phyloP scores from a whole-genome alignment of 2,797 vertebrate genomes.

The Acanthis flammea region DNA sequence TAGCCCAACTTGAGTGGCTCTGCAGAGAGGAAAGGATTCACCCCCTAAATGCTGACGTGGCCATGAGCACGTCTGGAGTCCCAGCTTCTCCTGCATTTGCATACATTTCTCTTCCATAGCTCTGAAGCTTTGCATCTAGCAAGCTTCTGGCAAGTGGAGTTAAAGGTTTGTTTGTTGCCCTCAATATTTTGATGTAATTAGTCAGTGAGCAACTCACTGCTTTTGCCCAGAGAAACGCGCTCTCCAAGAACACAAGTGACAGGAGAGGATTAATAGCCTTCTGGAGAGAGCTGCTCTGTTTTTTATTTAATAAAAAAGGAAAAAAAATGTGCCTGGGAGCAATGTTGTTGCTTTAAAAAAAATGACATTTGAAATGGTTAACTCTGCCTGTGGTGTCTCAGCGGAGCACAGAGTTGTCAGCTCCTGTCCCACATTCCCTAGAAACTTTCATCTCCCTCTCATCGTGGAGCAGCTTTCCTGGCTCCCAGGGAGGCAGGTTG shows the following conservation, averaged over 20 bases:
- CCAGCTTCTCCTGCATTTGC: background rate
- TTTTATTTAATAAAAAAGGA: background rate
- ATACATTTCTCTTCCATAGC: fast-evolving
- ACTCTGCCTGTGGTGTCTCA: background rate
- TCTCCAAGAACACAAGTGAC: conserved; percentile 47
- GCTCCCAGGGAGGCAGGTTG: background rate
- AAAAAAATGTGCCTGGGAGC: background rate
- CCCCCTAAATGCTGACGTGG: background rate
- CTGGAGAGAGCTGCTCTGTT: conserved; percentile 4
- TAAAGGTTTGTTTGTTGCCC: conserved; percentile 42
- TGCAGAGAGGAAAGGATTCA: background rate
- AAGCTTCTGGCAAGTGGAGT: conserved; percentile 29
- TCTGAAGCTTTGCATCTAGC: background rate
- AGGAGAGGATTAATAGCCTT: conserved; percentile 49
- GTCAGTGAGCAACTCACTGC: background rate
- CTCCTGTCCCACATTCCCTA: background rate
- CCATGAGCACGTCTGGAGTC: fast-evolving
- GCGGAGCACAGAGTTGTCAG: background rate
- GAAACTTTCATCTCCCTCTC: background rate
- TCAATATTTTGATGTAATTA: conserved; percentile 56
- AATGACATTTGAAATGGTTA: conserved; percentile 12
- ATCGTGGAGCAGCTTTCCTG: background rate
- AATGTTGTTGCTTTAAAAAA: background rate
- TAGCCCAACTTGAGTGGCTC: background rate
- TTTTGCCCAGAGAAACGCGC: conserved; percentile 28